These are phyloP conservation scores for Aegotheles bennettii DNA, from an alignment of 2,113 vertebrate species.

Conservation along the genomic window DNA sequence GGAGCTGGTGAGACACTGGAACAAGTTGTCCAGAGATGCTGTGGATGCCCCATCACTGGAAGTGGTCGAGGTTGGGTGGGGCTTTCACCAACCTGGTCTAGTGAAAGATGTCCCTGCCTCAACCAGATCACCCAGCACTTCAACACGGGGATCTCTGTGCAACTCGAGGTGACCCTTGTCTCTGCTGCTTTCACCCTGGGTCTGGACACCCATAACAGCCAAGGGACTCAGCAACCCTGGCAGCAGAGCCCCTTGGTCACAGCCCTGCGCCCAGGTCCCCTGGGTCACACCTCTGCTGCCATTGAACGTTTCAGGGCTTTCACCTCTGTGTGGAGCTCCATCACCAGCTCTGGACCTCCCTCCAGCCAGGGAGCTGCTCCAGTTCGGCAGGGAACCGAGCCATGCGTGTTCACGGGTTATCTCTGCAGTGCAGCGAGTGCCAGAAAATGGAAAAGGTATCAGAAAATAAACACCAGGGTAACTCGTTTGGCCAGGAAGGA, in stretches of 20 bases:
- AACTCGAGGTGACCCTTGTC: neutral
- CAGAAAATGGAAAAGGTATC: neutral
- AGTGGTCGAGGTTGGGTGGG: accelerated
- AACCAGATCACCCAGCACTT: neutral
- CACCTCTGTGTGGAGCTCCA: neutral
- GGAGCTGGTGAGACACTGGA: neutral
- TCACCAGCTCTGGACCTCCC: neutral
- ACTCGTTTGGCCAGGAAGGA: neutral
- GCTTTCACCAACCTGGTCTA: neutral
- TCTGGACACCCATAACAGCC: neutral
- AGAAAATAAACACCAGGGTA: neutral
- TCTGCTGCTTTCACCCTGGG: neutral
- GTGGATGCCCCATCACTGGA: neutral
- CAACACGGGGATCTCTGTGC: neutral
- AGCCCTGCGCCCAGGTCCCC: neutral
- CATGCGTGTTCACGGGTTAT: neutral
- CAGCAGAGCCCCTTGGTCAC: neutral
- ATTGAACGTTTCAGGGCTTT: accelerated
- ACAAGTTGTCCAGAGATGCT: neutral
- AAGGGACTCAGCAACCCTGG: neutral
- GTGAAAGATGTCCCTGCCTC: neutral
- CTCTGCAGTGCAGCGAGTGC: accelerated
- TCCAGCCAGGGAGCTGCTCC: neutral
- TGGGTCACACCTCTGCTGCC: neutral
- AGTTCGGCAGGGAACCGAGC: neutral